These are phyloP conservation scores for Mactra quadrangularis DNA, from an alignment of 1,140 invertebrate species.

Conservation along the genomic window DNA sequence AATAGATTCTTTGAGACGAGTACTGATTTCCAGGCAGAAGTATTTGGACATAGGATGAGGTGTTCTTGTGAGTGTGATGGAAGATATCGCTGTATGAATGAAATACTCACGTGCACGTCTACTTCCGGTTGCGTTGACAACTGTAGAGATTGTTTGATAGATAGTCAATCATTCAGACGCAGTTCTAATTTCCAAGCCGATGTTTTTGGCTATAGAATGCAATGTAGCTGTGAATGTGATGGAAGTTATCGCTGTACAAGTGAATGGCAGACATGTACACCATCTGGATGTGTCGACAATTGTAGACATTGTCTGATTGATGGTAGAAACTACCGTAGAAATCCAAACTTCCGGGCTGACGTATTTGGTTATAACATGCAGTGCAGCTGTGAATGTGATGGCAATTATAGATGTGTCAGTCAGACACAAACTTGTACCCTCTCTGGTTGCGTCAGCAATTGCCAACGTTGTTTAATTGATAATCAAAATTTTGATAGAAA, in stretches of 20 bases:
- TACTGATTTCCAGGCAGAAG: constrained; percentile 4
- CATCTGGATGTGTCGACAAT: constrained; percentile 25
- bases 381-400: constrained; percentile 42
- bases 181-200: background rate
- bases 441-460: constrained; percentile 33
- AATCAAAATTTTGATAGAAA: constrained; percentile 23
- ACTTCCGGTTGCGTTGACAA: constrained; percentile 1
- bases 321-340: background rate
- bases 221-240: constrained; percentile 21
- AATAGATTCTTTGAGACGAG: constrained; percentile 4
- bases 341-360: constrained; percentile 9
- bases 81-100: constrained; percentile 10
- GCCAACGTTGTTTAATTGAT: constrained; percentile 39
- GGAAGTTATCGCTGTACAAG: constrained; percentile 8
- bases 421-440: constrained; percentile 16
- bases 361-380: constrained; percentile 11
- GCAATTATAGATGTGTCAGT: constrained; percentile 6
- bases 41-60: background rate
- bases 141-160: background rate
- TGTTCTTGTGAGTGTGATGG: constrained; percentile 39
- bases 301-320: constrained; percentile 43
- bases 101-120: constrained; percentile 16
- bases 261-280: background rate
- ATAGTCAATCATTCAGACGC: background rate
- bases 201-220: background rate